Conservation (phyloP, 2,797 vertebrate genomes). For the Strix occidentalis region DNA sequence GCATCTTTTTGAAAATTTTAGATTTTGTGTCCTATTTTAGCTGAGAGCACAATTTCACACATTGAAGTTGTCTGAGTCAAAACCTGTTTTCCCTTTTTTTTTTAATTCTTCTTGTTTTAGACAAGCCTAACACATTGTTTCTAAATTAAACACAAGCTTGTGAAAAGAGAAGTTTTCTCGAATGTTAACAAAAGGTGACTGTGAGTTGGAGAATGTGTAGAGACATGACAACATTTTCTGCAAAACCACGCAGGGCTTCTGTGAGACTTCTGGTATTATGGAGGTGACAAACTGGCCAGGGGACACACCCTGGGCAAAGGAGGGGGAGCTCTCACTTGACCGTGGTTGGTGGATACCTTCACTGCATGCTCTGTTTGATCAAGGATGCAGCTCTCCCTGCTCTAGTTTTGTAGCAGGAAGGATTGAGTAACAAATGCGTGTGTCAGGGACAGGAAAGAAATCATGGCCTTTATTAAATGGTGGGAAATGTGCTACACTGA, state of each 20-base stretch:
- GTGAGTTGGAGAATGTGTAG: not conserved
- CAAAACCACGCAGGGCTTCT: not conserved
- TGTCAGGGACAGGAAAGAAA: not conserved
- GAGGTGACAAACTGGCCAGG: not conserved
- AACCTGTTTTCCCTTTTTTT: not conserved
- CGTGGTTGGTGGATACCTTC: not conserved
- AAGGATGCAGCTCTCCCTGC: not conserved
- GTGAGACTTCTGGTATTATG: not conserved
- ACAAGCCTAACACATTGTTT: not conserved
- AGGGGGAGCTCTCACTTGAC: not conserved
- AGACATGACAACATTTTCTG: not conserved
- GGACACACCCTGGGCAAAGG: not conserved
- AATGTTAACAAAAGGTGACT: not conserved
- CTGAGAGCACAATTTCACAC: not conserved
- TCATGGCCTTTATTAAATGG: not conserved
- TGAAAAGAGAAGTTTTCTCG: not conserved
- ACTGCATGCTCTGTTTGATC: not conserved
- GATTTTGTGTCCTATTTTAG: not conserved
- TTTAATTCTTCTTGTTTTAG: not conserved
- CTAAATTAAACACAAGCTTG: slow-evolving; percentile 6
- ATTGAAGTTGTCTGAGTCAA: not conserved
- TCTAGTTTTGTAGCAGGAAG: not conserved
- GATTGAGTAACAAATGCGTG: rapidly evolving
- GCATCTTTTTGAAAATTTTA: not conserved
- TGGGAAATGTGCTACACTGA: not conserved